Conservation (phyloP, 1,140 invertebrate genomes). For the Calliopsis andreniformis region DNA sequence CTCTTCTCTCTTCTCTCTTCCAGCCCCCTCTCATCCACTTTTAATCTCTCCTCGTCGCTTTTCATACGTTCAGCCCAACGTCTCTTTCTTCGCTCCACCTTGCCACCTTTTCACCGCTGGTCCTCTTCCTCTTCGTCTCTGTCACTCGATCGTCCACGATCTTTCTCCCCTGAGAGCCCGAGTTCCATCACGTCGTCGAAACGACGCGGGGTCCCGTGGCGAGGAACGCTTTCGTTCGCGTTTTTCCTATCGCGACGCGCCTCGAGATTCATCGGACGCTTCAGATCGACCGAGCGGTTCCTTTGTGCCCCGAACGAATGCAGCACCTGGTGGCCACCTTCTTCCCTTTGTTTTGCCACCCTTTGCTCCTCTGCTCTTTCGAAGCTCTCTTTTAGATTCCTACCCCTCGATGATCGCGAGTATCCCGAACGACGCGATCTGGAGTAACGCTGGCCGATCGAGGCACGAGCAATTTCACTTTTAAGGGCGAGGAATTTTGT, state of each 20-base stretch:
- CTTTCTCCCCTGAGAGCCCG: constrained; percentile 5
- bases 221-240: constrained; percentile 31
- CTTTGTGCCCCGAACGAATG: constrained; percentile 1
- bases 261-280: constrained; percentile 27
- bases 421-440: background rate
- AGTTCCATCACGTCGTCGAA: background rate
- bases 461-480: constrained; percentile 1
- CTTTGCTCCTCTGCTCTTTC: constrained; percentile 6
- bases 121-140: background rate
- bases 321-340: background rate
- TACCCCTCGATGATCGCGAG: background rate
- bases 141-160: background rate
- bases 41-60: constrained; percentile 9
- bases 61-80: background rate
- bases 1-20: background rate
- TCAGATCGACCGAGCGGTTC: constrained; percentile 41
- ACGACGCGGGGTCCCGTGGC: background rate
- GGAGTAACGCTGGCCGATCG: background rate
- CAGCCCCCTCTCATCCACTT: constrained; percentile 2
- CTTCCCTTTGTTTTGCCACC: constrained; percentile 18
- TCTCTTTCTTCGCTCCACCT: background rate
- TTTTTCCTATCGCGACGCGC: constrained; percentile 40
- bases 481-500: background rate
- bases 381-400: background rate
- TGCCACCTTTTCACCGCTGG: background rate